phyloP scores from a whole-genome alignment of 2,888 invertebrate genomes.

The Apocheima hispidaria region DNA sequence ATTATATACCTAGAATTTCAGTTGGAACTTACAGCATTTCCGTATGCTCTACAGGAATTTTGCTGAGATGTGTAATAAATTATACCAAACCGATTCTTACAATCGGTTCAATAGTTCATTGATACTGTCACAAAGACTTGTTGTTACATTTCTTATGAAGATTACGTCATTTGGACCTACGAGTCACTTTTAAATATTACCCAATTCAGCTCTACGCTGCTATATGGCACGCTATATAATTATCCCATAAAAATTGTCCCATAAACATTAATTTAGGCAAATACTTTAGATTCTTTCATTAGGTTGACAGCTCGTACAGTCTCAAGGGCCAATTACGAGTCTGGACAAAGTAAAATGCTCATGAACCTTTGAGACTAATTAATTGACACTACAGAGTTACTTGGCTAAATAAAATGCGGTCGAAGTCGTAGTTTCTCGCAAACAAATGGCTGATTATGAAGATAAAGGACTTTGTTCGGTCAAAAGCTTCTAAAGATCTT shows the following conservation, averaged over 20 bases:
- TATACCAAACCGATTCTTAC: background rate
- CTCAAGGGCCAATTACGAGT: constrained; percentile 24
- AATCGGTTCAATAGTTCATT: constrained; percentile 15
- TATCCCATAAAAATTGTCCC: constrained; percentile 40
- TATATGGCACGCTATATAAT: constrained; percentile 34
- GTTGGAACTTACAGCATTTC: too few relatives aligned
- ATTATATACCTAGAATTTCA: too few relatives aligned
- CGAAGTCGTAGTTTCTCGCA: too few relatives aligned
- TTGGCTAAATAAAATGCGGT: background rate
- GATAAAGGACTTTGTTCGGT: too few relatives aligned
- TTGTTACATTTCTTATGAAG: constrained; percentile 8
- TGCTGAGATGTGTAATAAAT: background rate
- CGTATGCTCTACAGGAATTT: background rate
- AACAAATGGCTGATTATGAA: too few relatives aligned
- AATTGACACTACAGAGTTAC: background rate
- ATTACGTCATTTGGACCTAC: constrained; percentile 20
- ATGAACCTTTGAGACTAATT: constrained; percentile 14
- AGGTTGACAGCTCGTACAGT: constrained; percentile 35
- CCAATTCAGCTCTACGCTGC: constrained; percentile 21
- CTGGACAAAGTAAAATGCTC: constrained; percentile 7
- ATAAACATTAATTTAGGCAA: constrained; percentile 45
- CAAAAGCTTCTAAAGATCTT: too few relatives aligned
- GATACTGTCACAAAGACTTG: constrained; percentile 19
- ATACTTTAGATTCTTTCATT: constrained; percentile 38
- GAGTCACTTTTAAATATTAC: constrained; percentile 19